Base-by-base conservation (phyloP, 1,140 invertebrate genomes). In the Neuroterus valhalla region DNA sequence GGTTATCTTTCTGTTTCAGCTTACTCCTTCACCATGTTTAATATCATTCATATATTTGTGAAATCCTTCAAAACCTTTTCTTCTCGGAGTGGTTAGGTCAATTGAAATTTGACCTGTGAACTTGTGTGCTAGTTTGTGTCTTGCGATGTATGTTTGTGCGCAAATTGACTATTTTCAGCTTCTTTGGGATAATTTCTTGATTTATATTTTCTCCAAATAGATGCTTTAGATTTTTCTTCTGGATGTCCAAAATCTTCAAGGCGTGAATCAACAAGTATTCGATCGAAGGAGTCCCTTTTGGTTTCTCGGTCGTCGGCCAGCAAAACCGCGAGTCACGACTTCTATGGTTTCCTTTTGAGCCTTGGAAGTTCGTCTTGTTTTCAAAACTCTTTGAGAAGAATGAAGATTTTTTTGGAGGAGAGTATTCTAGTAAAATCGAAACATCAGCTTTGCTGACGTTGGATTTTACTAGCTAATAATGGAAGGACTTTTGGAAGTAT, bases 301-400 rank as follows among this genome's bases (percentile, higher is more conserved):
- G 23, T 50, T 31, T 70, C 45, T 70, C 45, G 68, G 14, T 69
- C 43, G 0, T 45, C 38, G 15, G 8, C 55, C 21, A 66, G 55
- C 46, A n/a, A n/a, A n/a, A 19, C 19, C 38, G n/a, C n/a, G 31
- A 43, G 42, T 67, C 14, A 42, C 26, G 31, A 21, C 70, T 66
- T 46, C 55, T 72, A 38, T 68, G n/a, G 48, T 62, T 66, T 70
- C 38, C 68, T 67, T 67, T 71, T 68, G 44, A 66, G n/a, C 71
- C 68, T 19, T 66, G 17, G 55, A 62, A 62, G 55, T 17, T n/a
- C 21, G 55, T 62, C 14, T 38, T 62, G 14, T 6, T 14, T 55
- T 26, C 3, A 15, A 26, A 31, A 26, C 4, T 2, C 26, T 55
- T 55, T 0, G 31, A 31, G 55, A 62, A 62, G 55, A 31, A 31